phyloP scores from a whole-genome alignment of 30 jellyfish, hydroid and myxozoan species.

The Turritopsis rubra region DNA sequence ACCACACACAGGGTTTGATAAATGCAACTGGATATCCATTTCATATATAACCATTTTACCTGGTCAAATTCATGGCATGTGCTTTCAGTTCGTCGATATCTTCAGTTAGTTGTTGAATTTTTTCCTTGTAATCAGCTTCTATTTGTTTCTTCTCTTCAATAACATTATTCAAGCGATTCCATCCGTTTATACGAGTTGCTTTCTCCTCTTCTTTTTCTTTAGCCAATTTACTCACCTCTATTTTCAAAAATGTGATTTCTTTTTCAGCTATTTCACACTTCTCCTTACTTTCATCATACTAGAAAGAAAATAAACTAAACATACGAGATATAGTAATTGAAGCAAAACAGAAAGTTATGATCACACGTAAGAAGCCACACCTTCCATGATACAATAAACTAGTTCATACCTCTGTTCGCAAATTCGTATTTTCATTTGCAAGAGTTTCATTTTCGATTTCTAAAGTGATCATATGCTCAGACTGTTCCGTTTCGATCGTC shows the following conservation, averaged over 20 bases:
- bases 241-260: constrained; percentile 20
- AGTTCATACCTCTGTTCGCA: neutral
- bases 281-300: constrained; percentile 14
- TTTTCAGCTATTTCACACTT: constrained; percentile 7
- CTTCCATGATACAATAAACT: no score
- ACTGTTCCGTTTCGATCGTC: neutral
- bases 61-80: constrained; percentile 28
- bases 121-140: constrained; percentile 9
- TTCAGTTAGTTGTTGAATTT: neutral
- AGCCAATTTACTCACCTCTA: constrained; percentile 12
- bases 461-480: neutral
- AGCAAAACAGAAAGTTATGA: no score
- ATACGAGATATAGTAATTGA: no score
- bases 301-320: constrained; percentile 8
- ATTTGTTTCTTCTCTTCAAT: constrained; percentile 13
- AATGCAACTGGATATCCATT: no score
- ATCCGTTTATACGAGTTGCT: constrained; percentile 16
- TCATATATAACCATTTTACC: constrained; percentile 25
- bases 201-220: constrained; percentile 37
- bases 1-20: no score
- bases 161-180: constrained; percentile 23
- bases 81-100: constrained; percentile 27
- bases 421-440: neutral
- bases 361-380: no score
- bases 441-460: constrained; percentile 6